Conservation (phyloP, 2,888 invertebrate species). For the Cheilosia vulpina region DNA sequence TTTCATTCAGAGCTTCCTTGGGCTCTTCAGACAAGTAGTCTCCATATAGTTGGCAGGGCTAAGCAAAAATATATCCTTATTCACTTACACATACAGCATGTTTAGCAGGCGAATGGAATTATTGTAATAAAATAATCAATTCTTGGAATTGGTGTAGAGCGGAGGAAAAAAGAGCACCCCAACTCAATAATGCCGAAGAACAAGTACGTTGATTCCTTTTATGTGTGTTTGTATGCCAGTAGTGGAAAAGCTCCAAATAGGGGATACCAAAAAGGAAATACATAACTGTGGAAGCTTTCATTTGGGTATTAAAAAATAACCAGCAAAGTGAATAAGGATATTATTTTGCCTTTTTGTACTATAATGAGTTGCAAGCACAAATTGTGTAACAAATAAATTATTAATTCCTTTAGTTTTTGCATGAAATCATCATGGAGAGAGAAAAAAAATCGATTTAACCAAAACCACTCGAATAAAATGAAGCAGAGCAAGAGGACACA, state of each 20-base stretch:
- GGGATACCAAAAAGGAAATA: background rate
- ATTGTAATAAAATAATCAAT: slow-evolving; percentile 65
- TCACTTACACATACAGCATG: slow-evolving; percentile 31
- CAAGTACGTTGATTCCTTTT: slow-evolving; percentile 1
- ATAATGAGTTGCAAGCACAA: background rate
- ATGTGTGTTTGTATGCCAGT: background rate
- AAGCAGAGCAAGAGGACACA: slow-evolving; percentile 1
- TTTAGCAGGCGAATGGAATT: slow-evolving; percentile 21
- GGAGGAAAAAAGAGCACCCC: slow-evolving; percentile 16
- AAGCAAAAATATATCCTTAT: slow-evolving; percentile 27
- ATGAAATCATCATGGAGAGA: slow-evolving; percentile 48
- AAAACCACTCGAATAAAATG: background rate
- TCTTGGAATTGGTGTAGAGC: slow-evolving; percentile 41
- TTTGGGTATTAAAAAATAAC: background rate
- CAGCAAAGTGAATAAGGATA: slow-evolving; percentile 27
- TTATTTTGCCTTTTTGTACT: background rate
- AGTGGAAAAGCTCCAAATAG: slow-evolving; percentile 24
- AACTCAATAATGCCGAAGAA: slow-evolving; percentile 21
- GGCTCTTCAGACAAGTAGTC: slow-evolving; percentile 63
- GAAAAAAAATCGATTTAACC: slow-evolving; percentile 35
- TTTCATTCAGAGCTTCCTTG: slow-evolving; percentile 67
- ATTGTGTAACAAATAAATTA: slow-evolving; percentile 48
- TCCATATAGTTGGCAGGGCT: slow-evolving; percentile 51
- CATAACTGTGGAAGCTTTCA: slow-evolving; percentile 11
- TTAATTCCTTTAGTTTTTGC: slow-evolving; percentile 36